Conservation (phyloP, 2,797 vertebrate species). For the Zalophus californianus region DNA sequence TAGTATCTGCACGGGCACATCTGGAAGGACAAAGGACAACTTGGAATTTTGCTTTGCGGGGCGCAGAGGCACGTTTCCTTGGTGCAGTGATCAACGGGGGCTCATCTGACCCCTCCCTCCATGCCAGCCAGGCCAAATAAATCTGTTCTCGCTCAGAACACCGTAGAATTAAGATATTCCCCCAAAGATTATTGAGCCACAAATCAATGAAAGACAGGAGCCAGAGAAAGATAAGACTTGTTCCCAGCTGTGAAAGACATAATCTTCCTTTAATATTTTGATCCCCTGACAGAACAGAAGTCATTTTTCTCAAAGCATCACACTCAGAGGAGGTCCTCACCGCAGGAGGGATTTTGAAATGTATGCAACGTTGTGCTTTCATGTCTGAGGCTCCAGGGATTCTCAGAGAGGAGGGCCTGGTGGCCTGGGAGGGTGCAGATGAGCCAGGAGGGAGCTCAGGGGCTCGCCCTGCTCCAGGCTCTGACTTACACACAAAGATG, state of each 20-base stretch:
- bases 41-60: neutral
- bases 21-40: neutral
- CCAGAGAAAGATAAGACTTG: neutral
- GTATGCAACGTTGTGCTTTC: fast-evolving
- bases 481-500: fast-evolving
- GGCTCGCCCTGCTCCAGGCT: neutral
- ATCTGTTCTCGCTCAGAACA: neutral
- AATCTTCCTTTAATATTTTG: neutral
- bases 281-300: neutral
- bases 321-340: neutral
- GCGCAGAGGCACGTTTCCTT: fast-evolving
- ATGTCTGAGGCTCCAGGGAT: neutral
- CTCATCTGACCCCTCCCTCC: neutral
- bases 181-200: neutral
- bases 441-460: neutral
- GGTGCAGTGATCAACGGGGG: neutral
- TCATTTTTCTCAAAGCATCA: neutral
- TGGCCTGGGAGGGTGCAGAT: fast-evolving
- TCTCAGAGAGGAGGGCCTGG: fast-evolving
- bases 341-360: neutral
- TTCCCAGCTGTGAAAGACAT: neutral
- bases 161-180: neutral
- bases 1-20: neutral
- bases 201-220: neutral
- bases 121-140: neutral